Conservation (phyloP, 2,113 vertebrate species). For the Mesoclemmys tuberculata region DNA sequence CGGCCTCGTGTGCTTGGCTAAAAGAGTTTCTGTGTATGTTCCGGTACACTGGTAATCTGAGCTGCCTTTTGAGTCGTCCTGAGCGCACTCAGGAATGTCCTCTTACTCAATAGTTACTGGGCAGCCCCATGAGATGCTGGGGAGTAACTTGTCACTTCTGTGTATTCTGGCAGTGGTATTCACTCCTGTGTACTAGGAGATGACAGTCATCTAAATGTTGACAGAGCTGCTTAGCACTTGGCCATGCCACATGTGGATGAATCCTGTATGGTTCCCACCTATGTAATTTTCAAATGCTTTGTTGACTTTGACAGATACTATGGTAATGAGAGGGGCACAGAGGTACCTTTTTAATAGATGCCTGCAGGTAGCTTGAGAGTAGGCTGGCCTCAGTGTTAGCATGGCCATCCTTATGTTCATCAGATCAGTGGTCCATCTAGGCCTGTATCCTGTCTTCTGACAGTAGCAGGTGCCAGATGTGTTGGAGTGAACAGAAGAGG, state of each 20-base stretch:
- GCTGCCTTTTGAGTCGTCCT: slow-evolving; percentile 50
- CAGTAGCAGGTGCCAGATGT: not conserved
- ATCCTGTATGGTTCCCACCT: not conserved
- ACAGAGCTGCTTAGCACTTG: accelerated
- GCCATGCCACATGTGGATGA: not conserved
- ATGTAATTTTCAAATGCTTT: accelerated
- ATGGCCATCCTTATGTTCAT: not conserved
- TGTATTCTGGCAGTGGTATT: not conserved
- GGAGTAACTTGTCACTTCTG: not conserved
- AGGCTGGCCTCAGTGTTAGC: not conserved
- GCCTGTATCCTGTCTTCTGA: not conserved
- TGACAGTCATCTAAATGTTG: not conserved
- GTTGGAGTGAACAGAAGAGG: not conserved
- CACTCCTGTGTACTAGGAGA: not conserved
- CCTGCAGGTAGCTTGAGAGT: not conserved
- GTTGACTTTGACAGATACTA: not conserved
- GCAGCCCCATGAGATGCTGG: not conserved
- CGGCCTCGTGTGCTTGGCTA: not conserved
- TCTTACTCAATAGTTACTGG: not conserved
- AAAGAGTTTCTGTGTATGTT: slow-evolving; percentile 34
- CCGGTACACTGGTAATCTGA: slow-evolving; percentile 34
- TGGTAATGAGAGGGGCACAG: not conserved
- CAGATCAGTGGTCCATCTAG: not conserved
- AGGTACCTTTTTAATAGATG: not conserved
- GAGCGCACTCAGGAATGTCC: slow-evolving; percentile 47